Evolutionary conservation across 2,113 vertebrate genomes (phyloP).

Genomic region (Axis porcinus): DNA sequence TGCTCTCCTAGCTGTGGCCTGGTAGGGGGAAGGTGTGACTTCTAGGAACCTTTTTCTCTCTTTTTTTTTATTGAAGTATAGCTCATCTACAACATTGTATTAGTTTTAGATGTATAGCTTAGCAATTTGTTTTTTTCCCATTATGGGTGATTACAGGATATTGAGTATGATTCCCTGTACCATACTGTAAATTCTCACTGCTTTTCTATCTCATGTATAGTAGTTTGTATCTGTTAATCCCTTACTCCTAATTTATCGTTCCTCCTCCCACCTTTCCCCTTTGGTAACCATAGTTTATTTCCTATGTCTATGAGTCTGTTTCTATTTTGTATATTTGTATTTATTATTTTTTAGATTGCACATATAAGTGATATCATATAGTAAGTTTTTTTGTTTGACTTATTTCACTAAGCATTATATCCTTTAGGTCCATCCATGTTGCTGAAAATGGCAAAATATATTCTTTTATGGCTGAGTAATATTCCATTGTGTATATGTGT

Average conservation of each 20-base stretch:
- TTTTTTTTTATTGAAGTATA: background rate
- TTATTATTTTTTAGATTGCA: background rate
- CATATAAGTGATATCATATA: background rate
- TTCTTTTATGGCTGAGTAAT: background rate
- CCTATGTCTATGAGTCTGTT: background rate
- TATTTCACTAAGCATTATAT: background rate
- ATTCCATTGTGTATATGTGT: background rate
- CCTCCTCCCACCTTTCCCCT: background rate
- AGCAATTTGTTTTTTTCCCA: background rate
- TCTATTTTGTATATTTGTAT: background rate
- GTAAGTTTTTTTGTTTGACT: background rate
- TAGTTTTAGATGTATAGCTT: background rate
- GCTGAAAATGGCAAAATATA: background rate
- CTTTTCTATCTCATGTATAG: background rate
- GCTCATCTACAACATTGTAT: background rate
- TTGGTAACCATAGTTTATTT: background rate
- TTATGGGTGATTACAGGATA: background rate
- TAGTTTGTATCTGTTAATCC: background rate
- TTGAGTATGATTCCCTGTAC: background rate
- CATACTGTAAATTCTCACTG: background rate
- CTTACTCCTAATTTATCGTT: background rate
- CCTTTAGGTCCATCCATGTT: background rate
- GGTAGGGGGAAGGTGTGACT: background rate
- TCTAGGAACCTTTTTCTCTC: background rate
- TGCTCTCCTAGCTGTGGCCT: background rate